Conservation (phyloP, 2,113 vertebrate genomes). For the Progne subis region DNA sequence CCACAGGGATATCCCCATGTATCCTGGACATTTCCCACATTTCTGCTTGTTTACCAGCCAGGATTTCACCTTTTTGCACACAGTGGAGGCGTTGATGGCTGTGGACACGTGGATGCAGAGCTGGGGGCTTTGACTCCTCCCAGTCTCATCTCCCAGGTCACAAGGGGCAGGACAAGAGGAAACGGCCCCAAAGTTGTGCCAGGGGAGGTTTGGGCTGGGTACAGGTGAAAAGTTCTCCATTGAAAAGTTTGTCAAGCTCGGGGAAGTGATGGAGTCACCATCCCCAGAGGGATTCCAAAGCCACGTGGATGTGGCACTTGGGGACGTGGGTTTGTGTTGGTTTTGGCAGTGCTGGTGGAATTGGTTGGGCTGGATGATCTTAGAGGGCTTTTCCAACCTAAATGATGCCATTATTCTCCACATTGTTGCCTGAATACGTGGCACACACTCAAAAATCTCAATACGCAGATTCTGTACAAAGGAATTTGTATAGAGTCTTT, state of each 20-base stretch:
- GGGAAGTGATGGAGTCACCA: background rate
- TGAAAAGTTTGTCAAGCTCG: background rate
- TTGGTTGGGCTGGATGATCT: background rate
- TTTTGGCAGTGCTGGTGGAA: background rate
- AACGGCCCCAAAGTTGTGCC: rapidly evolving
- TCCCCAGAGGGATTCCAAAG: background rate
- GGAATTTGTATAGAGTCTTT: no score
- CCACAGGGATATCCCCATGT: rapidly evolving
- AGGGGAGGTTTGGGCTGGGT: background rate
- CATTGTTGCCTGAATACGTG: background rate
- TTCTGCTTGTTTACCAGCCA: background rate
- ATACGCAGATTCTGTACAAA: rapidly evolving
- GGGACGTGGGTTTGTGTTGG: background rate
- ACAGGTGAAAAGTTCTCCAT: no score
- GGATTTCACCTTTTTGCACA: background rate
- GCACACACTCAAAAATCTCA: background rate
- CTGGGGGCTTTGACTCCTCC: background rate
- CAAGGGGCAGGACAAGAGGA: background rate
- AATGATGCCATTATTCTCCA: background rate
- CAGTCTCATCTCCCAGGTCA: background rate
- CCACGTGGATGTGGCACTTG: background rate
- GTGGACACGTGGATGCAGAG: rapidly evolving
- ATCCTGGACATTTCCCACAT: background rate
- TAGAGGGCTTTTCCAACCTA: background rate
- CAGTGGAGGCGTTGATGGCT: background rate